These are phyloP conservation scores for Myotis planiceps DNA, from an alignment of 2,797 vertebrate genomes.

Conservation along the genomic window DNA sequence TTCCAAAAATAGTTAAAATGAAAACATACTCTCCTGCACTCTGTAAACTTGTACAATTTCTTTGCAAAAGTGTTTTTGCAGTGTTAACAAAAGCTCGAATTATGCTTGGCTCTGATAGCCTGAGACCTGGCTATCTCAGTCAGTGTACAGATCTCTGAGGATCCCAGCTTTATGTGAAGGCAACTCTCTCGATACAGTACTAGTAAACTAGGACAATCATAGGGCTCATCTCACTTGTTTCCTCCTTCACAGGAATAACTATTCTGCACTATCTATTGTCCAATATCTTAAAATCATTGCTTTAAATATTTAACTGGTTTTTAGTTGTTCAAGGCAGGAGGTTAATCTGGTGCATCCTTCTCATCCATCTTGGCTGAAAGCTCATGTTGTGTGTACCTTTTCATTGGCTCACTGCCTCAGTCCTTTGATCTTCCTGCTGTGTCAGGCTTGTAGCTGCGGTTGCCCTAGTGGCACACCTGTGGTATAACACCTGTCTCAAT, in stretches of 20 bases:
- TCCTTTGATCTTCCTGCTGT: background rate
- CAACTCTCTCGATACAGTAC: background rate
- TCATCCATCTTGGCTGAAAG: background rate
- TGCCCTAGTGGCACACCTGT: background rate
- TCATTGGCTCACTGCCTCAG: background rate
- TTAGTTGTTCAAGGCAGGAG: background rate
- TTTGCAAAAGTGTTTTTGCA: background rate
- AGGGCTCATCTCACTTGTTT: background rate
- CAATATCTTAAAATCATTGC: background rate
- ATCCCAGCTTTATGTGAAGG: background rate
- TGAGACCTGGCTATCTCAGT: background rate
- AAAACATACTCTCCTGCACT: background rate
- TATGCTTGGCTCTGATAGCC: background rate
- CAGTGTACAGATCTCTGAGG: background rate
- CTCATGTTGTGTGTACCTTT: background rate
- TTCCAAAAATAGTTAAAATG: background rate
- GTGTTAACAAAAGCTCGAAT: background rate
- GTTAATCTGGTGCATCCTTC: background rate
- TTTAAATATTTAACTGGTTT: background rate
- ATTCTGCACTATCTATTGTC: background rate
- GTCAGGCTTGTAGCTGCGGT: rapidly evolving
- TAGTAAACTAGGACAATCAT: background rate
- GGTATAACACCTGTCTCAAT: background rate
- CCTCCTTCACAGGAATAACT: background rate
- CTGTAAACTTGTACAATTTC: background rate